Percentiles rank a stretch among this genome's conserved stretches.
These are phyloP conservation scores for Ruditapes philippinarum DNA, from an alignment of 1,140 invertebrate genomes.

Conservation along the genomic window DNA sequence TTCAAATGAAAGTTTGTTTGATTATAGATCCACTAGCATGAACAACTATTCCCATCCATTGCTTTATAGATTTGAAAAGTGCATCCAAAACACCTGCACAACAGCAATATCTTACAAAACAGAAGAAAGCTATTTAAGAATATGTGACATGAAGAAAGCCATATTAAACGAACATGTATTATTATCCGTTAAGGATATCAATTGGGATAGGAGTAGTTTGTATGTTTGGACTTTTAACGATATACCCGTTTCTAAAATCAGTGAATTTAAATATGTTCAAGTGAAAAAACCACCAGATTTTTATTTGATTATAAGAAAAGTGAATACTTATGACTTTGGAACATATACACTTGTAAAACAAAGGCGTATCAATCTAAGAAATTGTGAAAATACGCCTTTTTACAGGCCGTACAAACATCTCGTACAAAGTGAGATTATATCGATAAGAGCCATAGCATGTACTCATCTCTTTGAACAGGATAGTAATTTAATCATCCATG, in stretches of 20 bases:
- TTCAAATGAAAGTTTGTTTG: background rate
- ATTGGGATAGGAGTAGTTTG: background rate
- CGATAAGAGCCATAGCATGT: background rate
- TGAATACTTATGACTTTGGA: background rate
- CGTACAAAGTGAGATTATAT: background rate
- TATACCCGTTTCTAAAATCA: background rate
- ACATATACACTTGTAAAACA: background rate
- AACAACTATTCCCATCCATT: background rate
- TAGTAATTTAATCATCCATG: background rate
- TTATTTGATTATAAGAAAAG: background rate
- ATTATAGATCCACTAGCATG: background rate
- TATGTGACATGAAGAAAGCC: background rate
- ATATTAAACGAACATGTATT: background rate
- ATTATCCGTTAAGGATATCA: background rate
- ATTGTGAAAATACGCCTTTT: background rate
- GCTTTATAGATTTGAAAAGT: background rate
- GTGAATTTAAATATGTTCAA: background rate
- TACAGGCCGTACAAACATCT: background rate
- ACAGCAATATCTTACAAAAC: background rate
- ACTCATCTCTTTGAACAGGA: background rate
- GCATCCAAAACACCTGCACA: background rate
- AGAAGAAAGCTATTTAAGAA: background rate
- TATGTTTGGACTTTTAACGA: background rate
- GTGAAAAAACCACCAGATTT: background rate
- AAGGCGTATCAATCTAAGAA: background rate